Evolutionary conservation across 2,888 invertebrate species (phyloP), one percentile per base, ranked within the genome.

Genomic region (Lithophane semibrunnea): DNA sequence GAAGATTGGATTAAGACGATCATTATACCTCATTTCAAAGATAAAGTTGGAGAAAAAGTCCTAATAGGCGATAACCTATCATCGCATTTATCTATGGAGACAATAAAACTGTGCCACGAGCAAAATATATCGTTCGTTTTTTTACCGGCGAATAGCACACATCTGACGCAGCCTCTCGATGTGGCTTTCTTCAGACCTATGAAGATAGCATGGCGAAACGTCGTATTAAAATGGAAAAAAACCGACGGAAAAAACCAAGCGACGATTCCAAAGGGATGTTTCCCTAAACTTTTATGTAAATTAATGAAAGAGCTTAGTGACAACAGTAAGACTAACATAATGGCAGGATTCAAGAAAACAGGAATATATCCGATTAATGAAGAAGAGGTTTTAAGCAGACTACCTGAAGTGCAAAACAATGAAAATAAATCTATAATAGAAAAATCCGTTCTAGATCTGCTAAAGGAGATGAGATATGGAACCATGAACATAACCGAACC

Each of bases 261-360:
- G 16, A 16, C 49, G 16, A 49, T 49, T 49, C 49, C 49, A 16
- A 49, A 49, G 16, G 16, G 16, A 16, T 49, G 49, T 18, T 49
- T 49, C 16, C 49, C 49, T 16, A 49, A 49, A 49, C 16, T 49
- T 16, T 49, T 49, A 49, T 16, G 49, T 49, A 49, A 49, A 49
- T 16, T 49, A 49, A 49, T 49, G 49, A 49, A 49, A 49, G 49
- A 49, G 49, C 49, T 92, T 18, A 77, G 86, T 44, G 66, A 73
- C 72, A 58, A 73, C 86, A n/a, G 74, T 70, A 63, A 64, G 76
- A 77, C 60, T 47, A 49, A 88, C 88, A 66, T 71, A 90, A 44
- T 73, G 71, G 69, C 89, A 88, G 82, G 90, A 86, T 47, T 92
- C 90, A 78, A 78, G 80, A 84, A 79, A 74, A 60, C 78, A 65